These are phyloP conservation scores for Cataglyphis altisquamis DNA, from an alignment of 2,888 invertebrate species.

Conservation along the genomic window DNA sequence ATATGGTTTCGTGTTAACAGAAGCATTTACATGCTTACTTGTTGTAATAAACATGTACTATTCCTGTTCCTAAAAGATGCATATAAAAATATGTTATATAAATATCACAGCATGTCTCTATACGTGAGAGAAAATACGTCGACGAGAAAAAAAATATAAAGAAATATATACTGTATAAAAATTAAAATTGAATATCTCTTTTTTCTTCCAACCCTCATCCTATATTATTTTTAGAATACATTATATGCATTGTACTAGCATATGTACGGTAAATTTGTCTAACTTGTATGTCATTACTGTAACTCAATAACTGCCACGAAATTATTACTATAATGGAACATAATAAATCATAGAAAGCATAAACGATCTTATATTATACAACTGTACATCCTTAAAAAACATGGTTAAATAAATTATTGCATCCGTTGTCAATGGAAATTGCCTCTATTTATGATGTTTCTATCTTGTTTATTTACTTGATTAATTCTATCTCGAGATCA, in stretches of 20 bases:
- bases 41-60: constrained; percentile 37
- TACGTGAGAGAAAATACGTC: background rate
- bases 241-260: background rate
- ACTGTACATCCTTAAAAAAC: background rate
- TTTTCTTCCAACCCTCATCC: background rate
- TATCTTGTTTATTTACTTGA: background rate
- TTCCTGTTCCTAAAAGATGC: constrained; percentile 22
- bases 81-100: constrained; percentile 40
- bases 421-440: background rate
- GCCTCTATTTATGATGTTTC: no score
- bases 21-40: constrained; percentile 13
- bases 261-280: background rate
- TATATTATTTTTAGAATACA: background rate
- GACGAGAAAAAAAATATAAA: constrained; percentile 7
- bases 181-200: constrained; percentile 15
- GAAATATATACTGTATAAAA: constrained; percentile 6
- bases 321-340: background rate
- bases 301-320: background rate
- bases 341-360: background rate
- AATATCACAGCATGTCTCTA: constrained; percentile 9
- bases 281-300: background rate
- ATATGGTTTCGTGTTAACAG: constrained; percentile 12
- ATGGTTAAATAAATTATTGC: background rate
- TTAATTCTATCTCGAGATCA: background rate
- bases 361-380: background rate